Base-by-base conservation (phyloP, 1,140 invertebrate genomes). In the Papilio machaon region DNA sequence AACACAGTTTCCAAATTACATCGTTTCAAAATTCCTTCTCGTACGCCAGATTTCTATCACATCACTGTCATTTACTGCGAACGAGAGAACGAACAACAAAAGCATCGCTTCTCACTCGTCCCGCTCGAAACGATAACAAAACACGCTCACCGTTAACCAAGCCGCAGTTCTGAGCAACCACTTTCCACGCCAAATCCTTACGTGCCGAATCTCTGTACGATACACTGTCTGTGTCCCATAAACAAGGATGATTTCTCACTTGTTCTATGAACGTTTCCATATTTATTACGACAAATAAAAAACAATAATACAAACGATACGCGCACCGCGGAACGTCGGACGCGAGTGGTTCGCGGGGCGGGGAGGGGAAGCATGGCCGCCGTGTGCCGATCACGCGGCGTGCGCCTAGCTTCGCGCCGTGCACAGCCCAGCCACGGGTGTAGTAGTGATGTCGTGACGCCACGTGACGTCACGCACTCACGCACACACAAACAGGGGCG, bases 161-260 rank as follows among this genome's bases (percentile, higher is more conserved):
- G 58, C 58, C 58, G 77, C 77, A 67, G 35, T 60, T 67, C 43
- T 67, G 60, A 60, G 77, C 77, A 5, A 79, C 77, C 11, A 79
- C 19, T 64, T 79, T 79, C 77, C 77, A 79, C 38, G 77, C 77
- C 58, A 79, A 67, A 67, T 79, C 77, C 19, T 79, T 79, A 11
- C 77, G 46, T 8, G 77, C 19, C 58, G 77, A 38, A 52, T 79
- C 77, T 79, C 77, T 79, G 11, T 79, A 79, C 60, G 77, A 49
- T 11, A 79, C 77, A 47, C 77, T 79, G n/a, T 79, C 77, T 11
- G 77, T 79, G n/a, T 79, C 77, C 77, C 77, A 79, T 67, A 79
- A 64, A 52, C 77, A 79, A 67, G 58, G 58, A 43, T 79, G 77
- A 79, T 79, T 79, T 43, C 58, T 79, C 77, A 79, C 77, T 79